Evolutionary conservation across 2,113 vertebrate genomes (phyloP).

Genomic region (Megaceryle maxima): DNA sequence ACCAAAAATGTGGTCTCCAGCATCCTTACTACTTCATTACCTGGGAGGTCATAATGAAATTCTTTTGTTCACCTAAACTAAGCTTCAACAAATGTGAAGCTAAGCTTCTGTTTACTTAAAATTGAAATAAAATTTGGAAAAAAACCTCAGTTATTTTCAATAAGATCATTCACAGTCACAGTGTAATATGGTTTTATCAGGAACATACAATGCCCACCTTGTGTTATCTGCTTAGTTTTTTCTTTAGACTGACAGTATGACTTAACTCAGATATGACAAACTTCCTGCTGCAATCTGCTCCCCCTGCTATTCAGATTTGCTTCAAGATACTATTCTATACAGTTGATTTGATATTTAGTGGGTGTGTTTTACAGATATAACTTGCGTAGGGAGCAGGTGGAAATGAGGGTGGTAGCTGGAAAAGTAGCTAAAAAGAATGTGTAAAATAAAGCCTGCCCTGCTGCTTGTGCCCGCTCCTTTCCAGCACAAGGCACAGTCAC

Average conservation of each 20-base stretch:
- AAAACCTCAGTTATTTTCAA: background rate
- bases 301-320: background rate
- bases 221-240: background rate
- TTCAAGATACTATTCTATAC: background rate
- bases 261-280: background rate
- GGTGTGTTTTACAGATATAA: background rate
- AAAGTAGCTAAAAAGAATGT: background rate
- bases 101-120: background rate
- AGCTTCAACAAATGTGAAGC: background rate
- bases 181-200: background rate
- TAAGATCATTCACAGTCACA: background rate
- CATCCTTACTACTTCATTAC: background rate
- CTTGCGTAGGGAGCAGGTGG: constrained; percentile 24
- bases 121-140: background rate
- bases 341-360: constrained; percentile 20
- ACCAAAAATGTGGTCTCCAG: background rate
- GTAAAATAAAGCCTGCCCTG: constrained; percentile 2
- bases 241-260: background rate
- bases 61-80: background rate
- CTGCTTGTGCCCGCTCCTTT: background rate
- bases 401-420: constrained; percentile 32
- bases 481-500: background rate
- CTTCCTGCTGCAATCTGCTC: background rate
- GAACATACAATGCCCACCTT: background rate
- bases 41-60: background rate